phyloP scores from a whole-genome alignment of 2,888 invertebrate species.

The Hanleya hanleyi region DNA sequence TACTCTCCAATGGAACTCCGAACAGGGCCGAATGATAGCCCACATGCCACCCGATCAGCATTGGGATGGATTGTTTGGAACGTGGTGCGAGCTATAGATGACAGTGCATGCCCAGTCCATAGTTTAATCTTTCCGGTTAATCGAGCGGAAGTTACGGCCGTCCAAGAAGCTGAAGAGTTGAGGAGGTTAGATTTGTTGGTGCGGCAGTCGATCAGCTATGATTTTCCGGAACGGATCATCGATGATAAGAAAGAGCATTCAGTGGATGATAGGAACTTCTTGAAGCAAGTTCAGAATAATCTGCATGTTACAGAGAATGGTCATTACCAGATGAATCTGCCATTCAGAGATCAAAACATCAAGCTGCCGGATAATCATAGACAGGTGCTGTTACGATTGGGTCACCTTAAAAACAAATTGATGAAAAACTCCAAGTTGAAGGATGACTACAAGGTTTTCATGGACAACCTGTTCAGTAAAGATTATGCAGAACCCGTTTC shows the following conservation, averaged over 20 bases:
- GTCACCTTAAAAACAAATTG: slow-evolving; percentile 6
- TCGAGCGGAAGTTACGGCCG: slow-evolving; percentile 9
- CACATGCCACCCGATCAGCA: slow-evolving; percentile 13
- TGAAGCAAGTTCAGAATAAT: slow-evolving; percentile 11
- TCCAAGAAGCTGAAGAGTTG: background rate
- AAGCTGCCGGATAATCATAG: slow-evolving; percentile 5
- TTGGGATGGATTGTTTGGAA: slow-evolving; percentile 27
- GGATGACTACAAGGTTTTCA: slow-evolving; percentile 20
- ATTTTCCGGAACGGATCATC: slow-evolving; percentile 28
- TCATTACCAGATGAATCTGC: slow-evolving; percentile 18
- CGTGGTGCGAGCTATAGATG: background rate
- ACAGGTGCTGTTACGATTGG: slow-evolving; percentile 5
- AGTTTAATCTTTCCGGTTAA: background rate
- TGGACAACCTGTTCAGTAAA: slow-evolving; percentile 26
- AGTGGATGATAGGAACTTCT: slow-evolving; percentile 21
- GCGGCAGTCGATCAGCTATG: slow-evolving; percentile 19
- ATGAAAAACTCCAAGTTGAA: slow-evolving; percentile 12
- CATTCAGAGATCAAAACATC: slow-evolving; percentile 1
- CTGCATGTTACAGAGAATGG: slow-evolving; percentile 15
- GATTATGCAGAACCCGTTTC: slow-evolving; percentile 22
- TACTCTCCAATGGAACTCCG: slow-evolving; percentile 18
- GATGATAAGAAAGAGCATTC: slow-evolving; percentile 27
- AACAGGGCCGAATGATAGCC: slow-evolving; percentile 19
- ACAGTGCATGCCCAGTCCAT: too few relatives aligned
- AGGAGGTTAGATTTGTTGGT: slow-evolving; percentile 5